Conservation (phyloP, 2,797 vertebrate genomes). For the Sebastes taczanowskii region DNA sequence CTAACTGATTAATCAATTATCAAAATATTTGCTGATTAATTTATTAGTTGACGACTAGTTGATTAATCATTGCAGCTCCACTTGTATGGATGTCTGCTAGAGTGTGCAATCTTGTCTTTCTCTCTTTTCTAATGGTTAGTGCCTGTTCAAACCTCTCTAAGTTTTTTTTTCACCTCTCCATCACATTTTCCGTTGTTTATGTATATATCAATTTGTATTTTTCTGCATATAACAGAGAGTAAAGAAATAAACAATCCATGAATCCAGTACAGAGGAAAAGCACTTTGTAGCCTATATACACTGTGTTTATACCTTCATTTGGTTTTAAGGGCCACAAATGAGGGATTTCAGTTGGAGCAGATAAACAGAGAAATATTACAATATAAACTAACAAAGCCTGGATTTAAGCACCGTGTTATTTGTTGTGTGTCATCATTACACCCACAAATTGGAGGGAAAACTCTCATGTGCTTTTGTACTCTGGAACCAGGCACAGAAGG, state of each 20-base stretch:
- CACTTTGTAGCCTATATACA: slow-evolving; percentile 24
- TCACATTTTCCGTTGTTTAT: background rate
- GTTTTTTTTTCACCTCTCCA: background rate
- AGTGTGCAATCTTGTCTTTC: background rate
- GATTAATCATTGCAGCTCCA: too few species aligned
- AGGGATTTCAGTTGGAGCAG: slow-evolving; percentile 20
- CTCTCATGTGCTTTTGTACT: slow-evolving; percentile 35
- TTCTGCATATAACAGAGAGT: background rate
- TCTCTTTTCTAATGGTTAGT: background rate
- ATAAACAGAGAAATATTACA: slow-evolving; percentile 28
- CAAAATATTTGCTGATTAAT: too few species aligned
- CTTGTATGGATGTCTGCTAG: background rate
- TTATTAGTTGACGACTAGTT: fast-evolving
- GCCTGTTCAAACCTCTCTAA: background rate
- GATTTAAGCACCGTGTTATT: slow-evolving; percentile 36
- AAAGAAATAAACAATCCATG: background rate
- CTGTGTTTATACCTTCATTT: slow-evolving; percentile 27
- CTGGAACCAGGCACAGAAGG: slow-evolving; percentile 22
- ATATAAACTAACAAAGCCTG: slow-evolving; percentile 46
- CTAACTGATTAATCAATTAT: too few species aligned
- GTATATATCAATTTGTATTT: background rate
- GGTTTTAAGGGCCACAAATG: slow-evolving; percentile 45
- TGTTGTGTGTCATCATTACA: slow-evolving; percentile 55
- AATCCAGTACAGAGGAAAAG: background rate
- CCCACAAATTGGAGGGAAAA: slow-evolving; percentile 40